phyloP scores from a whole-genome alignment of 2,797 vertebrate genomes.

The Gadopsis marmoratus region DNA sequence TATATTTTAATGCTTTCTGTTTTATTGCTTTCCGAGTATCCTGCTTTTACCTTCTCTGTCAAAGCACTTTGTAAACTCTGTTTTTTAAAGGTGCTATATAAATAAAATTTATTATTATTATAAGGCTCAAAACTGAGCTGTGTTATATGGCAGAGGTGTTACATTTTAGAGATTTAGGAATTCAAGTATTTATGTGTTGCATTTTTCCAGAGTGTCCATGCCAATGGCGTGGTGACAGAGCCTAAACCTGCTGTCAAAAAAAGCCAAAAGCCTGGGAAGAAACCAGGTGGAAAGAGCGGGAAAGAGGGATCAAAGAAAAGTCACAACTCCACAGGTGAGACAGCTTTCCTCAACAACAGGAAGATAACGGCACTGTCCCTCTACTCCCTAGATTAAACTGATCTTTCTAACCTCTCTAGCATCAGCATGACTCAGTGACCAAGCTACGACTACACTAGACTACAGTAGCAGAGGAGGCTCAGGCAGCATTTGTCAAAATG shows the following conservation, averaged over 20 bases:
- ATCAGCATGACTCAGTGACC: background rate
- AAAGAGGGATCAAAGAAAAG: conserved; percentile 83
- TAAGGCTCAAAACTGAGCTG: background rate
- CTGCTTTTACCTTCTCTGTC: no score
- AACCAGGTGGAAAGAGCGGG: conserved; percentile 74
- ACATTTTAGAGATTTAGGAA: background rate
- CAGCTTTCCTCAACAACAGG: background rate
- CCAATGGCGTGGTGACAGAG: conserved; percentile 70
- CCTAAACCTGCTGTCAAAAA: conserved; percentile 84
- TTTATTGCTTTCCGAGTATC: no score
- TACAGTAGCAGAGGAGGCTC: background rate
- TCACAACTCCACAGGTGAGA: conserved; percentile 61
- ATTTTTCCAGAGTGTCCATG: conserved; percentile 76
- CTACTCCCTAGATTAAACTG: background rate
- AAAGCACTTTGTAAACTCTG: no score
- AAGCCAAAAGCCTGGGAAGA: conserved; percentile 88
- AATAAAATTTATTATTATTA: no score
- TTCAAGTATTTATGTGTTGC: background rate
- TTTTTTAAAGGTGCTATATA: no score
- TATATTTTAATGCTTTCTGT: no score
- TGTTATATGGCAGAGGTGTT: background rate
- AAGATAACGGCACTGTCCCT: background rate
- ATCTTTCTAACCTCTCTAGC: background rate
- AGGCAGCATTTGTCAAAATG: conserved; percentile 2
- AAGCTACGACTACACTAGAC: background rate